Conservation (phyloP, 2,888 invertebrate species). For the Drosophila pullipes region DNA sequence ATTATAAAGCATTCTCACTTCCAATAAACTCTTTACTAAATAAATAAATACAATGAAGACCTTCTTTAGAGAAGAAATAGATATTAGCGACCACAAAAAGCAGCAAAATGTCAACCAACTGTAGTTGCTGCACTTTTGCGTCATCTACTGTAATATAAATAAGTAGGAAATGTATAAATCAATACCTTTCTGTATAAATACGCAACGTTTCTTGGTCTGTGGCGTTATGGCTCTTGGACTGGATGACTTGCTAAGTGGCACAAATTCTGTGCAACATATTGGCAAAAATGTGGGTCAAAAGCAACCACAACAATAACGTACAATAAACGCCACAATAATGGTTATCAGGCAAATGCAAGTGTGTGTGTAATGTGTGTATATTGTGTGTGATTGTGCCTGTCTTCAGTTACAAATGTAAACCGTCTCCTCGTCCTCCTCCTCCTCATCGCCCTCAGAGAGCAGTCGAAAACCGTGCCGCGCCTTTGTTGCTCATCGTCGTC, state of each 20-base stretch:
- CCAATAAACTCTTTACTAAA: background rate
- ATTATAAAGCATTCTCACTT: background rate
- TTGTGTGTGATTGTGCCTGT: slow-evolving; percentile 25
- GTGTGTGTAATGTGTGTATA: background rate
- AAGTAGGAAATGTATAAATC: slow-evolving; percentile 11
- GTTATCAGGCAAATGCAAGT: slow-evolving; percentile 38
- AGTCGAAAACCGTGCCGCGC: slow-evolving; percentile 61
- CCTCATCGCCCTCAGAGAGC: slow-evolving; percentile 14
- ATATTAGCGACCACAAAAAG: background rate
- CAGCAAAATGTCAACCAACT: background rate
- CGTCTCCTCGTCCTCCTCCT: background rate
- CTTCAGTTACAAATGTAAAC: slow-evolving; percentile 55
- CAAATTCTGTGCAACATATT: slow-evolving; percentile 69
- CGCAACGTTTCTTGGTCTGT: background rate
- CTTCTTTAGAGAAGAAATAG: background rate
- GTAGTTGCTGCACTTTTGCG: slow-evolving; percentile 6
- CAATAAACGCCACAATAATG: slow-evolving; percentile 75
- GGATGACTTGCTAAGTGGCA: slow-evolving; percentile 36
- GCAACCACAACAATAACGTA: slow-evolving; percentile 70
- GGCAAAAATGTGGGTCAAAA: slow-evolving; percentile 79
- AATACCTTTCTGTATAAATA: slow-evolving; percentile 10
- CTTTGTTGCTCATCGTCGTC: slow-evolving; percentile 48
- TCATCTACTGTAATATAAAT: slow-evolving; percentile 17
- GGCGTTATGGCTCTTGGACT: background rate
- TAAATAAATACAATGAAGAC: background rate